phyloP scores from a whole-genome alignment of 2,888 invertebrate genomes.

The Napeogenes sylphis region DNA sequence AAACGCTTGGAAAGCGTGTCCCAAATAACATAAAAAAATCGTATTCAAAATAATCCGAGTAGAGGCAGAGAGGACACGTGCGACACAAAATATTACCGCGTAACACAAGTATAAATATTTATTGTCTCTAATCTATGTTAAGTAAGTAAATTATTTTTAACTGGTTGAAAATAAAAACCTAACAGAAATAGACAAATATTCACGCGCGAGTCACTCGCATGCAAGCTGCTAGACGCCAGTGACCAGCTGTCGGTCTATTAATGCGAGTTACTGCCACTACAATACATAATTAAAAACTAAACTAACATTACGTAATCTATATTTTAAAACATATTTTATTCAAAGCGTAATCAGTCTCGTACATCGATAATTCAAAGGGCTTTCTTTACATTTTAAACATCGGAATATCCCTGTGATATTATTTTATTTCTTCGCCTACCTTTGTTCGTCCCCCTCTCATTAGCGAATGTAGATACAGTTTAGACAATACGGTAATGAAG shows the following conservation, averaged over 20 bases:
- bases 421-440: slow-evolving; percentile 24
- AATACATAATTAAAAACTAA: not conserved
- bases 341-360: not conserved
- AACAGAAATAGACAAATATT: too few species aligned
- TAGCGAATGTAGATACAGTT: slow-evolving; percentile 19
- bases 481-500: slow-evolving; percentile 17
- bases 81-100: slow-evolving; percentile 12
- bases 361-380: slow-evolving; percentile 6
- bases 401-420: slow-evolving; percentile 17
- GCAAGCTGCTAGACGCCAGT: slow-evolving; percentile 2
- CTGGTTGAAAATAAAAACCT: not conserved
- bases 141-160: too few species aligned
- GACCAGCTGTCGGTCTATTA: not conserved
- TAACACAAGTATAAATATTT: slow-evolving; percentile 10
- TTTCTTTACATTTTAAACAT: slow-evolving; percentile 19
- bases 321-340: too few species aligned
- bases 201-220: not conserved
- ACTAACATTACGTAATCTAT: not conserved
- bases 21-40: not conserved
- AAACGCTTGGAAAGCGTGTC: not conserved
- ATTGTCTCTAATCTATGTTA: not conserved
- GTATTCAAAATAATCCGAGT: slow-evolving; percentile 12
- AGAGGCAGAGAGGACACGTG: slow-evolving; percentile 14
- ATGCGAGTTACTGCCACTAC: not conserved
- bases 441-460: slow-evolving; percentile 25